These are phyloP conservation scores for Rhincodon typus DNA, from an alignment of 2,797 vertebrate species.

Conservation along the genomic window DNA sequence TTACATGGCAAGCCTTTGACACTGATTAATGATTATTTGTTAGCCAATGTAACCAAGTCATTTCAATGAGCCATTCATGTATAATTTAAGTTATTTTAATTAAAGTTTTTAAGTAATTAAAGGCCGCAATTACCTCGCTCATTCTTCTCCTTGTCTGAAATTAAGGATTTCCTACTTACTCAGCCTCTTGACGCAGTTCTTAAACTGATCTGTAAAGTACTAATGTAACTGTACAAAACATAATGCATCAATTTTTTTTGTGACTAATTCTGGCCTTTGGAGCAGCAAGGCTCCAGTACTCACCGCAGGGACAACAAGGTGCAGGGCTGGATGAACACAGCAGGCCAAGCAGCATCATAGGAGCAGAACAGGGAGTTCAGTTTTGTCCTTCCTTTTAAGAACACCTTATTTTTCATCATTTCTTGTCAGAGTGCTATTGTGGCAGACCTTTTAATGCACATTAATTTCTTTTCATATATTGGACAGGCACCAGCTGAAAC, in stretches of 20 bases:
- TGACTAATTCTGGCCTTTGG: background rate
- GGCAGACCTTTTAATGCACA: background rate
- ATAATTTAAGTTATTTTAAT: conserved; percentile 33
- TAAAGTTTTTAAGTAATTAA: conserved; percentile 27
- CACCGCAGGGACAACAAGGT: no score
- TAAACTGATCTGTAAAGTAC: background rate
- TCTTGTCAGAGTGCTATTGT: background rate
- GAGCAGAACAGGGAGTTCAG: background rate
- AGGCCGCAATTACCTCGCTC: background rate
- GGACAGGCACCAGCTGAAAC: background rate
- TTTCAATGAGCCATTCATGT: background rate
- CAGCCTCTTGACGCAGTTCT: background rate
- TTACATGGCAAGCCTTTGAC: background rate
- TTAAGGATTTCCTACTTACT: background rate
- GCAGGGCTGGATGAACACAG: no score
- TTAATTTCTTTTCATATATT: background rate
- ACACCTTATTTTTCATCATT: background rate
- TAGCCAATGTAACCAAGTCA: background rate
- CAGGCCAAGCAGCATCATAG: no score
- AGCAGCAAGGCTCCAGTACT: background rate
- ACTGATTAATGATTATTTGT: conserved; percentile 20
- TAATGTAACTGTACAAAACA: background rate
- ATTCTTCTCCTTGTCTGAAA: no score
- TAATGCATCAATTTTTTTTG: background rate
- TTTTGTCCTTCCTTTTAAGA: background rate